Evolutionary conservation across 1,140 invertebrate species (phyloP), one percentile per base, ranked within the genome.

Genomic region (Cyclina sinensis): DNA sequence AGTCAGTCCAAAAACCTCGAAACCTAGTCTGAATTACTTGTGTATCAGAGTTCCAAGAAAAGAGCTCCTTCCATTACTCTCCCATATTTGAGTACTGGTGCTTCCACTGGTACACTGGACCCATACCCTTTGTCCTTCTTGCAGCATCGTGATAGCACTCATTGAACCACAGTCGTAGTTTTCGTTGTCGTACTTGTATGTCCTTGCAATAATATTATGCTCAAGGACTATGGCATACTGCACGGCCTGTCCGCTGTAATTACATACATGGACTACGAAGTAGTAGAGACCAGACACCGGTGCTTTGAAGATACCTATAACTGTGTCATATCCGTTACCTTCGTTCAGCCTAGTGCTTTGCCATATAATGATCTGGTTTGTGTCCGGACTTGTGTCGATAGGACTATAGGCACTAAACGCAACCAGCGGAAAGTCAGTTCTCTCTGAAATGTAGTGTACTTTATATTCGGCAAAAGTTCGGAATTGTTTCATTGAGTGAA

Each of bases 181-280:
- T 21, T 5, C 16, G 24, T 51, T 76, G 43, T 76, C 46, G 39
- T 76, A 76, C 16, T 76, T 76, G 24, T 46, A 48, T 1, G 39
- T 9, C 7, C 4, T 46, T 39, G 73, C 73, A 48, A 76, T 76
- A n/a, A 16, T n/a, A 43, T 35, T 48, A 9, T 48, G 18, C 4
- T 76, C 43, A 9, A 32, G n/a, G 1, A 76, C 73, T 48, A 76
- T 76, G 21, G 39, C 39, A 16, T 76, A 76, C 7, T 76, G 73
- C 9, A 51, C 12, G 1, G 24, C 43, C 4, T 27, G 46, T 3
- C 39, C 39, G 16, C 39, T 16, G 21, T 51, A 48, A n/a, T 76
- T 46, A 51, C 73, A 76, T 5, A 76, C 21, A 76, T 76, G 73
- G 12, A 76, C 73, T 30, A n/a, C 46, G 43, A 76, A 76, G 39